Percentiles rank a stretch among this genome's conserved stretches.
These are phyloP conservation scores for Resseliella maxima DNA, from an alignment of 2,888 invertebrate species.

Conservation along the genomic window DNA sequence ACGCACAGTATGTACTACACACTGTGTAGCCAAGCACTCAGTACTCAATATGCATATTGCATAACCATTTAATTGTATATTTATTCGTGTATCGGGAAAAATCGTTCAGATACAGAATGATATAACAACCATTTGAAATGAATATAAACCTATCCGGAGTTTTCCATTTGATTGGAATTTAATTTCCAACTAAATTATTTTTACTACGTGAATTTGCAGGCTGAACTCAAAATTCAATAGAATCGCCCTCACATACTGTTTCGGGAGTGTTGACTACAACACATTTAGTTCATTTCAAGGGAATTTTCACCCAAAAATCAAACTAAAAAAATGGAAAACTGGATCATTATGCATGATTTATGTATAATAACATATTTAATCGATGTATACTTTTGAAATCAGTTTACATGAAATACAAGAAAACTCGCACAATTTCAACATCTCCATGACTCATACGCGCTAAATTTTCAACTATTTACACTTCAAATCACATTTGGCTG, in stretches of 20 bases:
- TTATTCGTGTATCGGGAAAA: background rate
- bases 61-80: slow-evolving; percentile 41
- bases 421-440: background rate
- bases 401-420: background rate
- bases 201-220: background rate
- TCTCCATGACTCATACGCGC: background rate
- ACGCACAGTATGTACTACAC: background rate
- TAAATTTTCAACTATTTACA: background rate
- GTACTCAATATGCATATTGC: background rate
- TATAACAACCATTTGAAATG: background rate
- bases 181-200: background rate
- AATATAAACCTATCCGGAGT: background rate
- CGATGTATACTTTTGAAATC: too few relatives aligned
- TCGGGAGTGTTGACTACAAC: too few relatives aligned
- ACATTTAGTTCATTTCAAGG: too few relatives aligned
- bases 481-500: background rate
- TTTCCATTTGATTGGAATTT: background rate
- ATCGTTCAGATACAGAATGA: background rate
- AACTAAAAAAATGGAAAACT: too few relatives aligned
- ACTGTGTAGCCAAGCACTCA: background rate
- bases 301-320: too few relatives aligned
- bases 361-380: too few relatives aligned
- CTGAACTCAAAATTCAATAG: background rate
- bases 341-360: too few relatives aligned
- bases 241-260: background rate